These are phyloP conservation scores for Noctua pronuba DNA, from an alignment of 2,888 invertebrate species.

Conservation along the genomic window DNA sequence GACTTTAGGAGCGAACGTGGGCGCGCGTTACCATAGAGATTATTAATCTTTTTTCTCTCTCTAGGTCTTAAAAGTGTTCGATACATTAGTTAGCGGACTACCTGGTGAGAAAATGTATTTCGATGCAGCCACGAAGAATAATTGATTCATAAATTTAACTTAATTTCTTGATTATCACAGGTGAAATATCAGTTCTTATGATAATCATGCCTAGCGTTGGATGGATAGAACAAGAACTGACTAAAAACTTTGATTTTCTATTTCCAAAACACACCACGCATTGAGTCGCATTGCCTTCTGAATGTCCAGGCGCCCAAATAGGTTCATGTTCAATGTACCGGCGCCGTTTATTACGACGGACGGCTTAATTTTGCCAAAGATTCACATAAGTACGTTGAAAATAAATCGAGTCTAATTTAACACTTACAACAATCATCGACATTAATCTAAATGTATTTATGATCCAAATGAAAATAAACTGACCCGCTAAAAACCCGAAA, in stretches of 20 bases:
- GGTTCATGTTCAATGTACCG: slow-evolving; percentile 20
- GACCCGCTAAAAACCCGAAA: slow-evolving; percentile 5
- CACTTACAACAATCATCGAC: not conserved
- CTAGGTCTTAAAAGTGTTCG: too few relatives aligned
- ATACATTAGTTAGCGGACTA: too few relatives aligned
- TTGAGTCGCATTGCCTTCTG: not conserved
- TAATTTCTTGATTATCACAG: too few relatives aligned
- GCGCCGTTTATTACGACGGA: slow-evolving; percentile 18
- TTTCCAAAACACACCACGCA: not conserved
- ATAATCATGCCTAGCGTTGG: not conserved
- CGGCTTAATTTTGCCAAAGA: not conserved
- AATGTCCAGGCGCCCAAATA: slow-evolving; percentile 1
- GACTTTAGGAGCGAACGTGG: too few relatives aligned
- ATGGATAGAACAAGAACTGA: not conserved
- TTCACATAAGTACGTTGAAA: slow-evolving; percentile 3
- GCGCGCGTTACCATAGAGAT: too few relatives aligned
- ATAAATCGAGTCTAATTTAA: not conserved
- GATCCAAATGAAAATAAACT: slow-evolving; percentile 11
- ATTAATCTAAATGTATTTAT: not conserved
- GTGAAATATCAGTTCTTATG: too few relatives aligned
- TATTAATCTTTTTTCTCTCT: too few relatives aligned
- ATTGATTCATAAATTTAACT: not conserved
- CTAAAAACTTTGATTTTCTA: not conserved
- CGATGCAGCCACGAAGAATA: too few relatives aligned
- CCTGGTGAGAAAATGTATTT: too few relatives aligned